Base-by-base conservation (phyloP, 2,113 vertebrate species). In the Chlorodrepanis virens region DNA sequence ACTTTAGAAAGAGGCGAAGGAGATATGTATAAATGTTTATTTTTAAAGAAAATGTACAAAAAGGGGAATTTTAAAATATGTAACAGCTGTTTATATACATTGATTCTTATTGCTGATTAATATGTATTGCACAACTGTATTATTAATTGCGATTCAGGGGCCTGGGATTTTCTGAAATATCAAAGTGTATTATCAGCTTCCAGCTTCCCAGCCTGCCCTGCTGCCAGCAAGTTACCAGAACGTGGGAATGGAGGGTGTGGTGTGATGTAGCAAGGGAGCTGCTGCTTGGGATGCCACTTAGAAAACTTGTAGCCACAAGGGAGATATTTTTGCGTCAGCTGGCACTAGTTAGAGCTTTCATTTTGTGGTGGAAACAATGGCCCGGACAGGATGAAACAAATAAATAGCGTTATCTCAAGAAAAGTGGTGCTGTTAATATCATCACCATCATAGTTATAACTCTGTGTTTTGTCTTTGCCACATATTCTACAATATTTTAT, bases 21-120 rank as follows among this genome's bases (percentile, higher is more conserved):
- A 98, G 98, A 97, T 69, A 93, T 98, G 98, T 98, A 98, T 98
- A 98, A 98, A 98, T 98, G 97, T 98, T 97, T 98, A 98, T 98
- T 99, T 98, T 99, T 98, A 98, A 84, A 96, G 65, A 87, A 98
- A 98, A 97, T 98, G 98, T 98, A 98, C 97, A 98, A 98, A 98
- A 98, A 97, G 98, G 98, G 98, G 98, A 98, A 98, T 98, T 98
- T 98, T 97, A 98, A 97, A 98, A 97, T 97, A 98, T 74, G 97
- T 98, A 98, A 98, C 98, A 98, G 98, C 98, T 98, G 98, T 98
- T 98, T 98, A 97, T 98, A 98, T 98, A 98, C 96, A 96, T 98
- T 97, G 98, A 98, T 98, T 98, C 98, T 98, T 99, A 98, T 97
- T 98, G 98, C 98, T 98, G 99, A 99, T 98, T 98, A 98, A 97